Base-by-base conservation (phyloP, 1,140 invertebrate genomes). In the Pristionchus pacificus region DNA sequence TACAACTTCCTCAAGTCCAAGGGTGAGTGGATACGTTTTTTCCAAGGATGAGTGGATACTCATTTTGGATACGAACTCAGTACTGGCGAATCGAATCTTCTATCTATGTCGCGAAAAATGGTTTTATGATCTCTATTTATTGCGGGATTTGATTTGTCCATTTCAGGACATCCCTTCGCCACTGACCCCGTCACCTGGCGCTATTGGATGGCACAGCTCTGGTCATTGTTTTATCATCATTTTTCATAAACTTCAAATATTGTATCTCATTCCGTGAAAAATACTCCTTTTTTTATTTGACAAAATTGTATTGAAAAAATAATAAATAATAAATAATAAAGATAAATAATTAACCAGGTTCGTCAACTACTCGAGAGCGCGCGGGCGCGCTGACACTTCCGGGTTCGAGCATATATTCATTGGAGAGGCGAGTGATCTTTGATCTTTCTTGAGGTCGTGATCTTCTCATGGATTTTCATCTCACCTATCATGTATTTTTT, bases 351-450 rank as follows among this genome's bases (percentile, higher is more conserved):
- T 49, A 10, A 10, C 6, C 6, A 49, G 38, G 38, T 77, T 77
- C 29, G 72, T 67, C 19, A 70, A 77, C 59, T 77, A 77, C 27
- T 77, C 74, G 2, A 32, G 76, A 38, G 74, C 74, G 28, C 19
- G 73, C 2, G 76, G 76, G 29, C 27, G 57, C 24, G 49, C 71
- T 3, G 76, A 77, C 65, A 82, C 79, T 57, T 78, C 68, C 58
- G 80, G 91, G 1, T 93, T 93, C 79, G 92, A 94, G 83, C 92
- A 94, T 78, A 88, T 92, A 28, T 93, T 93, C 82, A 85, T 94
- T 1, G 90, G 91, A 0, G 92, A 94, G 87, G 85, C 92, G 25
- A 33, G 72, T 27, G 24, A 27, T 71, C 58, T 73, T 66, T 10
- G n/a, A n/a, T n/a, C n/a, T n/a, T n/a, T n/a, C n/a, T n/a, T n/a